phyloP scores from a whole-genome alignment of 2,113 vertebrate genomes.

The Eublepharis macularius region DNA sequence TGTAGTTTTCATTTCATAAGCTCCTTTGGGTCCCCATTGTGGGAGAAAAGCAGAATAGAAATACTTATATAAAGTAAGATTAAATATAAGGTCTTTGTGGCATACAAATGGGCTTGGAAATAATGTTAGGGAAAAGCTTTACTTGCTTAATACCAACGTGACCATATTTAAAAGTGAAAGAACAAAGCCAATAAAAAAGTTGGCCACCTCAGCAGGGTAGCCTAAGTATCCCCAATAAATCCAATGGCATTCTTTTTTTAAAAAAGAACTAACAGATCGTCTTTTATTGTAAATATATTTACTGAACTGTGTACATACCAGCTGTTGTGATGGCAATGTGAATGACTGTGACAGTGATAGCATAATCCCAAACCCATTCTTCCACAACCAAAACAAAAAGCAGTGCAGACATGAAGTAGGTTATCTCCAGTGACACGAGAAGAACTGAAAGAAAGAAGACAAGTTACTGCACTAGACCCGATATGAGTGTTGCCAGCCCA shows the following conservation, averaged over 20 bases:
- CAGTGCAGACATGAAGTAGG: constrained; percentile 82
- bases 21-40: no score
- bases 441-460: constrained; percentile 63
- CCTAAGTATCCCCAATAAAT: not conserved
- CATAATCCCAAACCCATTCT: constrained; percentile 88
- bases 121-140: not conserved
- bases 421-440: constrained; percentile 80
- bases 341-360: constrained; percentile 80
- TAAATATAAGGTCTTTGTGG: not conserved
- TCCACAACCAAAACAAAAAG: constrained; percentile 83
- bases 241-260: not conserved
- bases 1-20: no score
- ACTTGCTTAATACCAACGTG: not conserved
- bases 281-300: not conserved
- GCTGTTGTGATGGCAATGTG: constrained; percentile 81
- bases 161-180: not conserved
- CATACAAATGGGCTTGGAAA: not conserved
- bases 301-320: constrained; percentile 67
- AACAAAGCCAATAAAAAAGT: not conserved
- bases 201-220: no score
- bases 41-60: no score
- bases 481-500: not conserved
- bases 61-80: no score
- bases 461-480: not conserved
- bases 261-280: not conserved